phyloP scores from a whole-genome alignment of 2,797 vertebrate species.

The Calcarius lapponicus region DNA sequence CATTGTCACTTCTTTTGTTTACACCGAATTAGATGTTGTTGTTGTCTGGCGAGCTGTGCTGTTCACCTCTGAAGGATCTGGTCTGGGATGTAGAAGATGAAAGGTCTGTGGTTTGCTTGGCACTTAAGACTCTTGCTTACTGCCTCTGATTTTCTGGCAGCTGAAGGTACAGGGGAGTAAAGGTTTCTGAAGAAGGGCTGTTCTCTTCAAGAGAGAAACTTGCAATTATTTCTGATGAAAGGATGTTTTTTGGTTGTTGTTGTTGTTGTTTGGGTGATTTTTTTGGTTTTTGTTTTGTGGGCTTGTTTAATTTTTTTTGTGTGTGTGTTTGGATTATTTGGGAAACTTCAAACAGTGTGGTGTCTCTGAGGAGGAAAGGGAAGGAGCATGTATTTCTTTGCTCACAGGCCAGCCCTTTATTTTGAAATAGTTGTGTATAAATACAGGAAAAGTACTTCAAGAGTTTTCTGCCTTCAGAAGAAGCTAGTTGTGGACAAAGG shows the following conservation, averaged over 20 bases:
- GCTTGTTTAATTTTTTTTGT: no score
- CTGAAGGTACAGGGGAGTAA: neutral
- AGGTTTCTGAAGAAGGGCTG: neutral
- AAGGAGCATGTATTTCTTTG: constrained; percentile 40
- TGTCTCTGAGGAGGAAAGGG: constrained; percentile 8
- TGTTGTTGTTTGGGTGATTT: no score
- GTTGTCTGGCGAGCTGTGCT: neutral
- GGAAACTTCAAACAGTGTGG: constrained; percentile 40
- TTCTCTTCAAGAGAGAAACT: neutral
- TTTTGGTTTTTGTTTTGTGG: no score
- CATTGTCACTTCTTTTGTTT: neutral
- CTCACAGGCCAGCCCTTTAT: constrained; percentile 30
- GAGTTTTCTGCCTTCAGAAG: neutral
- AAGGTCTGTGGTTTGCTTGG: neutral
- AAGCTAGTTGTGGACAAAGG: neutral
- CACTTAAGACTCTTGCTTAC: neutral
- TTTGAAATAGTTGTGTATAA: constrained; percentile 59
- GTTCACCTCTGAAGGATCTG: neutral
- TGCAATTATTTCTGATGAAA: neutral
- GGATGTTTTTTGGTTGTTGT: neutral
- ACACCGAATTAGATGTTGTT: neutral
- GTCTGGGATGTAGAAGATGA: neutral
- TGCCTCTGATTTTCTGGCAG: neutral
- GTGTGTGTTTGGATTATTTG: neutral
- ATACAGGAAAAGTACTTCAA: neutral